Evolutionary conservation across 2,888 invertebrate genomes (phyloP).

Genomic region (Teleogryllus oceanicus): DNA sequence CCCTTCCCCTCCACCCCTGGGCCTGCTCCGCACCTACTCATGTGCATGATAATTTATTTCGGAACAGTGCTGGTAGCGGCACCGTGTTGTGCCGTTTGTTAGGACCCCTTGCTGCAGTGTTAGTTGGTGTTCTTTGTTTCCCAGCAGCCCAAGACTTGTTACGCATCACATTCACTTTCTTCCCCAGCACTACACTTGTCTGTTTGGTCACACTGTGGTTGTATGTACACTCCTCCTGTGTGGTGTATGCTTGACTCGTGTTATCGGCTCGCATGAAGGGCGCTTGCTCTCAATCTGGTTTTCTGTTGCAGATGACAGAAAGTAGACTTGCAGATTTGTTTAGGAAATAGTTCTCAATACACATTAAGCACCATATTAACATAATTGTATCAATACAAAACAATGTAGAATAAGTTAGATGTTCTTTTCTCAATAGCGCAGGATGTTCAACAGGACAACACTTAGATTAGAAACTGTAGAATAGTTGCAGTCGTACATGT

Average conservation of each 20-base stretch:
- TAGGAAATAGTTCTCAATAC: constrained; percentile 18
- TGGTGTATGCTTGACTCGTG: constrained; percentile 18
- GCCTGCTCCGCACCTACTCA: background rate
- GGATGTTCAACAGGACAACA: constrained; percentile 9
- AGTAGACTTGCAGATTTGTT: constrained; percentile 18
- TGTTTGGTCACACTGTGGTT: constrained; percentile 9
- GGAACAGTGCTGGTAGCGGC: background rate
- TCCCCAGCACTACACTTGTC: background rate
- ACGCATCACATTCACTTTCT: background rate
- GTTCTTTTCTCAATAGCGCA: constrained; percentile 10
- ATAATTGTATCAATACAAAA: constrained; percentile 18
- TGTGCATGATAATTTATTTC: constrained; percentile 10
- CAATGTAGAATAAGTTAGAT: constrained; percentile 18
- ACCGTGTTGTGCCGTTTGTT: background rate
- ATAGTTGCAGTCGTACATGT: background rate
- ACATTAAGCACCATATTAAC: constrained; percentile 10
- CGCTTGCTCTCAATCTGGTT: background rate
- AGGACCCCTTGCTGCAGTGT: constrained; percentile 2
- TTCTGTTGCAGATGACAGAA: constrained; percentile 18
- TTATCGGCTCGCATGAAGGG: constrained; percentile 6
- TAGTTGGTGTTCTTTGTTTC: constrained; percentile 9
- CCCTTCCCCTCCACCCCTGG: background rate
- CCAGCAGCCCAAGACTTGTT: constrained; percentile 18
- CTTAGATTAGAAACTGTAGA: constrained; percentile 10
- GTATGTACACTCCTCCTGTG: background rate